phyloP scores from a whole-genome alignment of 2,888 invertebrate genomes.

The Baccha elongata region DNA sequence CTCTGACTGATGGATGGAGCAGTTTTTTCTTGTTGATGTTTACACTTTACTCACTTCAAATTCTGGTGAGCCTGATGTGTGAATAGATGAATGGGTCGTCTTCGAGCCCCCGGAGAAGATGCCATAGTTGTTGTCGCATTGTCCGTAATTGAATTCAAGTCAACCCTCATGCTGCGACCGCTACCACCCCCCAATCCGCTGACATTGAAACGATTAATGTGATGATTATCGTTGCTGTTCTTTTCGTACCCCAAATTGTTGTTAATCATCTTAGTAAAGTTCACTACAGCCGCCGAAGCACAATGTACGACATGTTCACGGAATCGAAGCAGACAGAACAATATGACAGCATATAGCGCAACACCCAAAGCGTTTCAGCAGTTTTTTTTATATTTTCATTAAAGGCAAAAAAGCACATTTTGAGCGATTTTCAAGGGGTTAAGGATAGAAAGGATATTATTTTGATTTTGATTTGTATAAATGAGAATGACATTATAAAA shows the following conservation, averaged over 20 bases:
- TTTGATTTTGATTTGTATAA: conserved; percentile 40
- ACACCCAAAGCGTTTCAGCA: conserved; percentile 34
- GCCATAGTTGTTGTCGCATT: conserved; percentile 64
- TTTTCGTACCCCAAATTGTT: conserved; percentile 81
- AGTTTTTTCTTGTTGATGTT: conserved; percentile 6
- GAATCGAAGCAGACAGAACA: conserved; percentile 13
- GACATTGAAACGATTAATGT: conserved; percentile 73
- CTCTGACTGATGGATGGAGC: conserved; percentile 73
- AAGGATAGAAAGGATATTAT: conserved; percentile 20
- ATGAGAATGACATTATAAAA: conserved; percentile 51
- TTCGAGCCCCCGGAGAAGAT: conserved; percentile 75
- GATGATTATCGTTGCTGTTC: conserved; percentile 79
- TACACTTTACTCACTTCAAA: conserved; percentile 79
- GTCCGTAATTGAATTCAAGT: conserved; percentile 71
- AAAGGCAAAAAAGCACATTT: conserved; percentile 62
- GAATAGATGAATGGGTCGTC: conserved; percentile 80
- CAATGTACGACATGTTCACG: neutral
- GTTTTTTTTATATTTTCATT: conserved; percentile 14
- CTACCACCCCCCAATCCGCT: conserved; percentile 49
- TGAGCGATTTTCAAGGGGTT: conserved; percentile 31
- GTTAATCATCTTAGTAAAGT: conserved; percentile 79
- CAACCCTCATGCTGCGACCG: conserved; percentile 65
- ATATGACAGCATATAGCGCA: conserved; percentile 6
- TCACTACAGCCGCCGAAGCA: conserved; percentile 42
- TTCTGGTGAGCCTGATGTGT: conserved; percentile 76